phyloP scores from a whole-genome alignment of 2,797 vertebrate species.

The Anomalospiza imberbis region DNA sequence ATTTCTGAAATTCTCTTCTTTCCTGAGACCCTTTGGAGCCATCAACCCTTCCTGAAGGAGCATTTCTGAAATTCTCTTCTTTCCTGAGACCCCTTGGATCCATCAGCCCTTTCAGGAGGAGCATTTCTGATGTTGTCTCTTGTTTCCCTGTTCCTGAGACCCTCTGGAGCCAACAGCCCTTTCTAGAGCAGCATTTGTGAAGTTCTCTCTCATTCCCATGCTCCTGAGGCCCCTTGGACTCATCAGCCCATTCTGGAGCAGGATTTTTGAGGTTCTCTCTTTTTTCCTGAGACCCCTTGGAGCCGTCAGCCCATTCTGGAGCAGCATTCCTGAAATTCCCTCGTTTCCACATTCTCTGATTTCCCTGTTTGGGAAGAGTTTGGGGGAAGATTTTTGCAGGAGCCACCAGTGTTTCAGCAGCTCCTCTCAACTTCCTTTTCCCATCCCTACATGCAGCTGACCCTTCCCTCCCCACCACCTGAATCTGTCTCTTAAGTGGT shows the following conservation, averaged over 20 bases:
- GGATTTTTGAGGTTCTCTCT: accelerated
- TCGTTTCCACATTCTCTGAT: accelerated
- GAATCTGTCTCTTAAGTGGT: accelerated
- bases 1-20: background rate
- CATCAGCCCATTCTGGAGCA: background rate
- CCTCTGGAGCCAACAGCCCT: accelerated
- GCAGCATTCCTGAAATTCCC: background rate
- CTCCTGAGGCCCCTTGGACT: accelerated
- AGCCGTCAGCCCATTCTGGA: background rate
- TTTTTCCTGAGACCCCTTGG: background rate
- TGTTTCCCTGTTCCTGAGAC: background rate
- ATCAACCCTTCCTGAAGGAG: background rate
- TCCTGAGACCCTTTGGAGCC: background rate
- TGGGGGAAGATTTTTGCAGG: background rate
- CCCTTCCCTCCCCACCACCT: background rate
- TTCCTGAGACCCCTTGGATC: background rate
- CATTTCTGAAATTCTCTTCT: background rate
- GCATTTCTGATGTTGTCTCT: too few relatives aligned
- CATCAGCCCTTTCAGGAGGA: background rate
- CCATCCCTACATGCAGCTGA: background rate
- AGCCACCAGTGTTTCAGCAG: background rate
- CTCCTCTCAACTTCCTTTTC: background rate
- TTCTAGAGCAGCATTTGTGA: background rate
- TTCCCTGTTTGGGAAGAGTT: background rate
- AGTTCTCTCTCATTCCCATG: background rate